Percentiles rank a stretch among this genome's conserved stretches.
phyloP scores from a whole-genome alignment of 2,888 invertebrate species.

The Anaspis maculata region DNA sequence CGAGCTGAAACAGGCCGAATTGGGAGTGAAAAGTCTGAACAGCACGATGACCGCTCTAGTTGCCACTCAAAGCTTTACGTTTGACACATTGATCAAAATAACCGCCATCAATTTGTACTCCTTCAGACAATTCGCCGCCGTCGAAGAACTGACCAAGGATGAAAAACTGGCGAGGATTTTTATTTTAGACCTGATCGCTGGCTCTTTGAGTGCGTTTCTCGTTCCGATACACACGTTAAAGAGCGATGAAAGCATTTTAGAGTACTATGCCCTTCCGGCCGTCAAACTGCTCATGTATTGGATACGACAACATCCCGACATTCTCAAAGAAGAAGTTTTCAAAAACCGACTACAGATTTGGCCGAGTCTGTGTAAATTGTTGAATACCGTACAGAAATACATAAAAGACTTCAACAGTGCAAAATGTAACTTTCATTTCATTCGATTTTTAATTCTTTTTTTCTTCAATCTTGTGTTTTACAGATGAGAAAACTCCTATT shows the following conservation, averaged over 20 bases:
- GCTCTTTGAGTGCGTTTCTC: slow-evolving; percentile 58
- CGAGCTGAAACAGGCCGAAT: slow-evolving; percentile 53
- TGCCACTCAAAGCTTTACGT: slow-evolving; percentile 69
- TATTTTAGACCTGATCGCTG: slow-evolving; percentile 55
- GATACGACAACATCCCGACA: slow-evolving; percentile 50
- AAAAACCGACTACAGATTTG: slow-evolving; percentile 60
- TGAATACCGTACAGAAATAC: slow-evolving; percentile 55
- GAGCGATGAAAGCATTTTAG: slow-evolving; percentile 51
- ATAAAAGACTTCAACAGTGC: slow-evolving; percentile 45
- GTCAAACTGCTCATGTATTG: slow-evolving; percentile 72
- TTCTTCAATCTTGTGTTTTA: slow-evolving; percentile 3
- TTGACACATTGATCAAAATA: slow-evolving; percentile 69
- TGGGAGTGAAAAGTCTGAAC: slow-evolving; percentile 56
- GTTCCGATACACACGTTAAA: slow-evolving; percentile 64
- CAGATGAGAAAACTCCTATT: slow-evolving; percentile 58
- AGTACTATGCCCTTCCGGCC: slow-evolving; percentile 62
- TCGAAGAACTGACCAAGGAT: slow-evolving; percentile 46
- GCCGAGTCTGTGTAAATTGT: slow-evolving; percentile 68
- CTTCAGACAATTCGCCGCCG: slow-evolving; percentile 49
- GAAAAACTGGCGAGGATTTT: slow-evolving; percentile 53
- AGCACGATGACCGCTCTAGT: slow-evolving; percentile 66
- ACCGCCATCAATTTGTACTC: slow-evolving; percentile 68
- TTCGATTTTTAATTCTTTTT: not conserved
- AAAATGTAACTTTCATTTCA: slow-evolving; percentile 45
- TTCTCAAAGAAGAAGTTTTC: slow-evolving; percentile 48